phyloP scores from a whole-genome alignment of 2,888 invertebrate genomes.

The Drosophila neotestacea region DNA sequence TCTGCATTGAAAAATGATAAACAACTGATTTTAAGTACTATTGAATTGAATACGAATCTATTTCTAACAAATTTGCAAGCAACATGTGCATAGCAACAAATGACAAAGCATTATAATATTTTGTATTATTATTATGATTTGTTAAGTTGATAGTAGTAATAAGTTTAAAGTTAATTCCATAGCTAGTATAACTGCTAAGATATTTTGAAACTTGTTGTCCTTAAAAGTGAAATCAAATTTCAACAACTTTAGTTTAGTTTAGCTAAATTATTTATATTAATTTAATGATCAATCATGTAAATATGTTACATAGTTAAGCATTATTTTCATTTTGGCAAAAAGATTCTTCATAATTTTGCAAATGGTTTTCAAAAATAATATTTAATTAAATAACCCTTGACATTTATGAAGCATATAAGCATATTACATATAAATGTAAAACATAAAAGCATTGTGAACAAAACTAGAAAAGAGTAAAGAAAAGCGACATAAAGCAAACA shows the following conservation, averaged over 20 bases:
- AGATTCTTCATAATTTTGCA: conserved; percentile 83
- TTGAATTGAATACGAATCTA: conserved; percentile 53
- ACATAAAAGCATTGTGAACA: conserved; percentile 66
- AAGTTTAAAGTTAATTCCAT: conserved; percentile 67
- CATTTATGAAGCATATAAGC: conserved; percentile 61
- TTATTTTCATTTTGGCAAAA: conserved; percentile 83
- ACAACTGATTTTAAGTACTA: conserved; percentile 43
- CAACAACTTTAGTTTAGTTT: conserved; percentile 64
- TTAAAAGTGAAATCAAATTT: conserved; percentile 62
- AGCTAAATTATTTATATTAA: conserved; percentile 81
- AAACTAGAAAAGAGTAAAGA: conserved; percentile 45
- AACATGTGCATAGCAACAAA: conserved; percentile 43
- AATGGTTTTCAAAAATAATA: conserved; percentile 45
- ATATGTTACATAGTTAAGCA: conserved; percentile 36
- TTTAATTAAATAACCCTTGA: conserved; percentile 36
- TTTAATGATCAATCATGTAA: conserved; percentile 57
- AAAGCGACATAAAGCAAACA: conserved; percentile 30
- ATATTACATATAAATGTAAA: conserved; percentile 51
- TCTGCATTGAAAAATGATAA: neutral
- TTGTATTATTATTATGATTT: conserved; percentile 29
- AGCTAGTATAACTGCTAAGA: conserved; percentile 39
- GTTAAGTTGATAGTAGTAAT: conserved; percentile 12
- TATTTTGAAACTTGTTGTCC: conserved; percentile 48
- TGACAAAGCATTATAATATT: conserved; percentile 55
- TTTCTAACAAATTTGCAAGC: conserved; percentile 23